Percentiles rank a stretch among this genome's conserved stretches.
Conservation (phyloP, 2,888 invertebrate species). For the Acrobasis consociella region DNA sequence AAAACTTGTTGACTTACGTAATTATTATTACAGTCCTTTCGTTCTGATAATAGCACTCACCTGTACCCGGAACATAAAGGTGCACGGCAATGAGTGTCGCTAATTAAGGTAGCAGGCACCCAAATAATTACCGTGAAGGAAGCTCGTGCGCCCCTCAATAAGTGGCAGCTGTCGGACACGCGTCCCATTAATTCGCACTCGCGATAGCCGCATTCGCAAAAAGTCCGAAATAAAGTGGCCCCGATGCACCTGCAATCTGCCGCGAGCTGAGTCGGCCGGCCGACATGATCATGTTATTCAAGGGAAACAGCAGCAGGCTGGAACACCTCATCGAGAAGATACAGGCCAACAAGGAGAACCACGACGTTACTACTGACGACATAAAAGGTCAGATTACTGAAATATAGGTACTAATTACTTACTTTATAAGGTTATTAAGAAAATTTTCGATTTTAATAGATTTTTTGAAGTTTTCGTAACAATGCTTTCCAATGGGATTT, state of each 20-base stretch:
- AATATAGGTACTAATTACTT: neutral
- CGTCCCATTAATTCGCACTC: conserved; percentile 75
- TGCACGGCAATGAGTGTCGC: conserved; percentile 57
- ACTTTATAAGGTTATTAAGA: too few species aligned
- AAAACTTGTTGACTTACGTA: conserved; percentile 17
- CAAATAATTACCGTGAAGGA: conserved; percentile 78
- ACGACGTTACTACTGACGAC: conserved; percentile 78
- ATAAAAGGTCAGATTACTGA: conserved; percentile 69
- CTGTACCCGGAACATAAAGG: conserved; percentile 59
- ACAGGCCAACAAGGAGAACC: conserved; percentile 91
- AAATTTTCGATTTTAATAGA: too few species aligned
- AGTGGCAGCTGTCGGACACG: conserved; percentile 76
- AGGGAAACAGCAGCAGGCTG: conserved; percentile 92
- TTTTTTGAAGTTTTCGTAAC: too few species aligned
- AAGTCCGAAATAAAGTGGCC: conserved; percentile 74
- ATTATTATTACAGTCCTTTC: conserved; percentile 10
- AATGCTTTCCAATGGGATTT: too few species aligned
- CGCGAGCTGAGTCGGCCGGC: conserved; percentile 45
- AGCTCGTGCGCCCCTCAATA: conserved; percentile 72
- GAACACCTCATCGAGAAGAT: conserved; percentile 94
- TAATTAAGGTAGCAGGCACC: conserved; percentile 70
- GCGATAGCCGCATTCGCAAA: conserved; percentile 69
- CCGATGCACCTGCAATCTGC: conserved; percentile 81
- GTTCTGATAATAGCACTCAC: conserved; percentile 37
- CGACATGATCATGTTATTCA: conserved; percentile 89